Evolutionary conservation across 2,797 vertebrate species (phyloP).

Genomic region (Hipposideros larvatus): DNA sequence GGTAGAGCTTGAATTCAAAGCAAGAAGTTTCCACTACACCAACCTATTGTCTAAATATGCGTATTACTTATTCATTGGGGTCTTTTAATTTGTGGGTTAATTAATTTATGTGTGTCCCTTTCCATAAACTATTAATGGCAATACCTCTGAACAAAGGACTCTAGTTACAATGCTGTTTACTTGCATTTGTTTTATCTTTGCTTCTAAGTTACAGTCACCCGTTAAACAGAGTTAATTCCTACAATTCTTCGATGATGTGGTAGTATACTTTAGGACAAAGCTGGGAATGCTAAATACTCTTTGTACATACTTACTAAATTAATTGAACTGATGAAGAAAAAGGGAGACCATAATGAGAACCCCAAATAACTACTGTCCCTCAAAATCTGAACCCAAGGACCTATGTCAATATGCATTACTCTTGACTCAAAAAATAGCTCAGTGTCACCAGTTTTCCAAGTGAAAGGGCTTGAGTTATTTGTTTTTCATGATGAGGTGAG

Average conservation of each 20-base stretch:
- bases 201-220: not conserved
- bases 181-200: not conserved
- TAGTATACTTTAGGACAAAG: not conserved
- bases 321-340: not conserved
- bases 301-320: not conserved
- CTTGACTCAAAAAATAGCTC: not conserved
- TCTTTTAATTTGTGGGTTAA: not conserved
- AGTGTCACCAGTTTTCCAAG: slow-evolving; percentile 51
- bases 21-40: not conserved
- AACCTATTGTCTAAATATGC: not conserved
- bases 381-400: not conserved
- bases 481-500: slow-evolving; percentile 60
- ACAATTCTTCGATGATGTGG: not conserved
- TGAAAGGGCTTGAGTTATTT: slow-evolving; percentile 56
- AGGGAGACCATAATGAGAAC: not conserved
- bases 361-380: not conserved
- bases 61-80: slow-evolving; percentile 23
- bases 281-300: not conserved
- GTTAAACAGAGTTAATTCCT: not conserved
- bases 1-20: not conserved
- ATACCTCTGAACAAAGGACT: not conserved
- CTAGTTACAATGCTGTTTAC: not conserved
- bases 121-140: not conserved
- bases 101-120: not conserved
- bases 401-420: not conserved